Conservation (phyloP, 2,888 invertebrate species). For the Caradrina clavipalpis region DNA sequence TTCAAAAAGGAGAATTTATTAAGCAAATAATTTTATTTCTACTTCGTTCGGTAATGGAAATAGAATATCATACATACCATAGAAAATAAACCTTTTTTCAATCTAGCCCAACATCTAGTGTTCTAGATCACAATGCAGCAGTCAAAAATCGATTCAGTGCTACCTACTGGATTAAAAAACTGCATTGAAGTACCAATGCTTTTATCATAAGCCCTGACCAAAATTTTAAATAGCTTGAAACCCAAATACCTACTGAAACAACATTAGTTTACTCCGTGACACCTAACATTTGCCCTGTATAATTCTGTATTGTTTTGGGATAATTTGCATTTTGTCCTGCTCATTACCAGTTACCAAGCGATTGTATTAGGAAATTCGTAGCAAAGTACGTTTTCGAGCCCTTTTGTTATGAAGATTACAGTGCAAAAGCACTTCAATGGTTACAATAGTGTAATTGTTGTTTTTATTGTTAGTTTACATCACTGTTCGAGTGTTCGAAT, state of each 20-base stretch:
- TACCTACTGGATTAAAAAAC: too few species aligned
- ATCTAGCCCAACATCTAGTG: too few species aligned
- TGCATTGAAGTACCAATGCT: too few species aligned
- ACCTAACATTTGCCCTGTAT: constrained; percentile 78
- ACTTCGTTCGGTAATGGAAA: background rate
- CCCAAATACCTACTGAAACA: constrained; percentile 11
- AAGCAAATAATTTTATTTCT: background rate
- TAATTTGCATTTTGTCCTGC: constrained; percentile 67
- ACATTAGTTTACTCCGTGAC: constrained; percentile 58
- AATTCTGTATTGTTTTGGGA: constrained; percentile 79
- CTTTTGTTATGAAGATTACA: constrained; percentile 14
- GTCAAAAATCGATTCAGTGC: too few species aligned
- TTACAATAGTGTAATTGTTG: too few species aligned
- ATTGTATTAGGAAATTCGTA: constrained; percentile 22
- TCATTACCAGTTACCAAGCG: constrained; percentile 43
- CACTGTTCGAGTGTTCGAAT: too few species aligned
- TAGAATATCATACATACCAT: background rate
- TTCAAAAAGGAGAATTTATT: background rate
- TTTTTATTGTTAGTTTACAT: too few species aligned
- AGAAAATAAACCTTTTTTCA: too few species aligned
- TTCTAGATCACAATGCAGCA: too few species aligned
- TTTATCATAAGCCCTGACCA: background rate
- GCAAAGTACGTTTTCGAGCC: background rate
- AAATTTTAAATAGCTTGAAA: constrained; percentile 13
- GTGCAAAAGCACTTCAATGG: background rate